These are phyloP conservation scores for Geotrypetes seraphini DNA, from an alignment of 2,797 vertebrate genomes.

Conservation along the genomic window DNA sequence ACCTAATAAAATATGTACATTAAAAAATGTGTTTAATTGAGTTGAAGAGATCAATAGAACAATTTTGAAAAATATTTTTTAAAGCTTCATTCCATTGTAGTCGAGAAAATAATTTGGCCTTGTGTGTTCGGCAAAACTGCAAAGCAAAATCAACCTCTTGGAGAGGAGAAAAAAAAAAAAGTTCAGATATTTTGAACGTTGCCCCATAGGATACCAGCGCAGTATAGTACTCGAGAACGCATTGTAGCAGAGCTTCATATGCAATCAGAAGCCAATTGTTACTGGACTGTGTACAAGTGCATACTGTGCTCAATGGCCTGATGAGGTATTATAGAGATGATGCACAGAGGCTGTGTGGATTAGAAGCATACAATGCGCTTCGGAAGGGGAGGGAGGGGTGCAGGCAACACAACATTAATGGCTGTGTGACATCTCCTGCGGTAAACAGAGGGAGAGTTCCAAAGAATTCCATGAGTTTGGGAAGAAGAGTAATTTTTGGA, in stretches of 20 bases:
- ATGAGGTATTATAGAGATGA: constrained; percentile 65
- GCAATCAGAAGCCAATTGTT: constrained; percentile 73
- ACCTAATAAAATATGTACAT: constrained; percentile 29
- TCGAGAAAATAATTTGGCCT: constrained; percentile 32
- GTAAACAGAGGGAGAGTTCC: constrained; percentile 10
- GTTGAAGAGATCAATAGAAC: constrained; percentile 42
- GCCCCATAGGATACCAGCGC: constrained; percentile 56
- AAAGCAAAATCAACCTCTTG: constrained; percentile 52
- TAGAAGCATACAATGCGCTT: constrained; percentile 52
- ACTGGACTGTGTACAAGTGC: constrained; percentile 60
- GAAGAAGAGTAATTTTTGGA: constrained; percentile 5
- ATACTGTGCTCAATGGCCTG: constrained; percentile 84
- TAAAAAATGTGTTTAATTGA: constrained; percentile 45
- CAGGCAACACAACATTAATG: constrained; percentile 32
- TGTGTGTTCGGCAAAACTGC: constrained; percentile 25
- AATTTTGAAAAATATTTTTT: constrained; percentile 39
- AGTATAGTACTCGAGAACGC: constrained; percentile 50
- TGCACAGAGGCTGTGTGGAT: constrained; percentile 55
- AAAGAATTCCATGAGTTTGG: neutral
- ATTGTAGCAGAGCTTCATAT: constrained; percentile 53
- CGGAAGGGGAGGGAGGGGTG: constrained; percentile 47
- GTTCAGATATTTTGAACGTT: constrained; percentile 62
- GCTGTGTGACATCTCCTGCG: constrained; percentile 24
- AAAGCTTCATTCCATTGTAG: constrained; percentile 29
- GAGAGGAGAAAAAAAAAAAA: constrained; percentile 50